Evolutionary conservation across 2,797 vertebrate genomes (phyloP), one percentile per base, ranked within the genome.

Genomic region (Lepus townsendii): DNA sequence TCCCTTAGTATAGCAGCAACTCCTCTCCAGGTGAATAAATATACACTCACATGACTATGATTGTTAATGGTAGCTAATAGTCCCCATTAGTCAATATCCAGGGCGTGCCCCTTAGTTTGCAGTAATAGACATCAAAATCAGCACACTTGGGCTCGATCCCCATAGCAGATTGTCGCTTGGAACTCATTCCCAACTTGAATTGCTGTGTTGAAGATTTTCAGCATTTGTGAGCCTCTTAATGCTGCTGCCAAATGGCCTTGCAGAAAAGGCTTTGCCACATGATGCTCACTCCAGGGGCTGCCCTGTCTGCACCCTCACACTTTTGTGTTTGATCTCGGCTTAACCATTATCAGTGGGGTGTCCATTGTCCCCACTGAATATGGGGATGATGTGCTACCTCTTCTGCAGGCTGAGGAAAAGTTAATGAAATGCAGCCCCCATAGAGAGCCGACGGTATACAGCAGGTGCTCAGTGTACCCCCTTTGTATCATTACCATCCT

Each of bases 401-500:
- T 57, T 47, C 7, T 42, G 4, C 1, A 54, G 73, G 47, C 73
- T 10, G 17, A 38, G n/a, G 50, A 38, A 14, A 32, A 24, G 50
- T 57, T 30, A 62, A 24, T 14, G 10, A 47, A 47, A 60, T 13
- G 26, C 0, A 38, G 24, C 65, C 30, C 27, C 32, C 13, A 0
- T 7, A 32, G 3, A 76, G 17, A 17, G 10, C 30, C 1, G 4
- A 27, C 13, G 7, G 11, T 1, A 38, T 7, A 22, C 3, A 22
- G 7, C 5, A 54, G 69, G 42, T 4, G 10, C 26, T n/a, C 17
- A 30, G 1, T 52, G 1, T 12, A 30, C 16, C 63, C 54, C 14
- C 1, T 1, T 6, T 24, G 1, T 16, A 1, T 1, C 5, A 0
- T 68, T 1, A 22, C 35, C 66, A 5, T 66, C 52, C 10, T 19